phyloP scores from a whole-genome alignment of 2,888 invertebrate genomes.

The Bugulina stolonifera region DNA sequence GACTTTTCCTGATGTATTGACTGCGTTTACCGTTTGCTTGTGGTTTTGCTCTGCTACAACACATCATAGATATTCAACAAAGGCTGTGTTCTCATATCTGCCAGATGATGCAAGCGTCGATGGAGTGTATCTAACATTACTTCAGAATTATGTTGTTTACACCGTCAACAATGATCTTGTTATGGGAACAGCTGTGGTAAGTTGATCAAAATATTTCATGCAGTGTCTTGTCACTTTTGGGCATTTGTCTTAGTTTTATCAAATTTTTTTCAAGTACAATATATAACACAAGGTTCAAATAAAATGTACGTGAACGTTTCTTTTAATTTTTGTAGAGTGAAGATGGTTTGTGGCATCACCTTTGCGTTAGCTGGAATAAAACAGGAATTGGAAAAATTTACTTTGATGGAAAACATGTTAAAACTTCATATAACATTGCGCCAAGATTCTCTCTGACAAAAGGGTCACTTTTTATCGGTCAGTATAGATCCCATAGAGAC shows the following conservation, averaged over 20 bases:
- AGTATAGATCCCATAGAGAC: background rate
- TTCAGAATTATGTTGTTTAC: background rate
- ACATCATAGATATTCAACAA: background rate
- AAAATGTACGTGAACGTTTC: no score
- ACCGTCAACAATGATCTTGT: slow-evolving; percentile 10
- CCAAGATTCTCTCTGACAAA: background rate
- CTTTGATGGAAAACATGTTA: background rate
- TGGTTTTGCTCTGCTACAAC: background rate
- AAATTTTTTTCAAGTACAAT: no score
- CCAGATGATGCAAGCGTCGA: background rate
- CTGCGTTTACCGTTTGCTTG: slow-evolving; percentile 1
- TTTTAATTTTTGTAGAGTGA: background rate
- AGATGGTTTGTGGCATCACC: slow-evolving; percentile 10
- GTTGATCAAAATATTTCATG: no score
- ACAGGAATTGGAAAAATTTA: slow-evolving; percentile 11
- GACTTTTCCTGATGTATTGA: background rate
- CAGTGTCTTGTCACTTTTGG: no score
- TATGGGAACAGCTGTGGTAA: background rate
- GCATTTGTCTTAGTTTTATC: no score
- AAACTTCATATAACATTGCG: background rate
- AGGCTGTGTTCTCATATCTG: background rate
- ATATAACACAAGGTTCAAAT: no score
- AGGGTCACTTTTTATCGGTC: slow-evolving; percentile 15
- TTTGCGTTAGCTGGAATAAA: slow-evolving; percentile 8
- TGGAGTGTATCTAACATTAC: background rate